A percentile compares a stretch with the other conserved stretches of the same genome.
Evolutionary conservation across 2,113 vertebrate species (phyloP).

Genomic region (Argyrosomus japonicus): DNA sequence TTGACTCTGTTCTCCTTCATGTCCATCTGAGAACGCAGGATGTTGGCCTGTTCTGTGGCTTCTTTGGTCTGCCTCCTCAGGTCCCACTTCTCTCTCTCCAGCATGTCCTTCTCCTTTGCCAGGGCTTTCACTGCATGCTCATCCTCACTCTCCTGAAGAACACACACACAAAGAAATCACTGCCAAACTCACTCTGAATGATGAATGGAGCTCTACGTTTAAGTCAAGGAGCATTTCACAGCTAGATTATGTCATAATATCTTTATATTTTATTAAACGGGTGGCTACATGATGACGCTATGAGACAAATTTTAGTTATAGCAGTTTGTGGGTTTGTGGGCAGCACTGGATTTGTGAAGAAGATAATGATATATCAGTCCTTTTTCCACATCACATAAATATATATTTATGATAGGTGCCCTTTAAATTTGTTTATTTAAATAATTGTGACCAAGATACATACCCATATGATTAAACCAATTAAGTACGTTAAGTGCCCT

Average conservation of each 20-base stretch:
- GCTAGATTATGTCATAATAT: not conserved
- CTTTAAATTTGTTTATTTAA: not conserved
- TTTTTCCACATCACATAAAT: not conserved
- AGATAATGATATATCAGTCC: not conserved
- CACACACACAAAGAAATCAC: not conserved
- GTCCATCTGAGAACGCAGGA: slow-evolving; percentile 94
- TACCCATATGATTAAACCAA: not conserved
- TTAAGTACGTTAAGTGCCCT: no score
- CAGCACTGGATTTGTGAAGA: not conserved
- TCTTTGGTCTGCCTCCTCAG: slow-evolving; percentile 96
- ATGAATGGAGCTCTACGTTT: not conserved
- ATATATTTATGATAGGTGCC: not conserved
- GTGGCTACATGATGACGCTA: not conserved
- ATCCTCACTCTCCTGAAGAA: slow-evolving; percentile 94
- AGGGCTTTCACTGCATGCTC: slow-evolving; percentile 95
- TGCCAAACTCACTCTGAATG: not conserved
- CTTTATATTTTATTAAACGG: slow-evolving; percentile 1
- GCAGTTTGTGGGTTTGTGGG: not conserved
- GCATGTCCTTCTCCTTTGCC: slow-evolving; percentile 95
- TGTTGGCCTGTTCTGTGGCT: slow-evolving; percentile 91
- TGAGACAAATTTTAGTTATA: not conserved
- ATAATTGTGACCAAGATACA: not conserved
- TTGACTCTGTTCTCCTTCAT: slow-evolving; percentile 98
- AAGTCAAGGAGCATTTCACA: slow-evolving; percentile 1
- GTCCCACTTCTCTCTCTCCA: slow-evolving; percentile 99